A percentile compares a stretch with the other conserved stretches of the same genome.
Evolutionary conservation across 2,888 invertebrate genomes (phyloP).

Genomic region (Dromius quadrimaculatus): DNA sequence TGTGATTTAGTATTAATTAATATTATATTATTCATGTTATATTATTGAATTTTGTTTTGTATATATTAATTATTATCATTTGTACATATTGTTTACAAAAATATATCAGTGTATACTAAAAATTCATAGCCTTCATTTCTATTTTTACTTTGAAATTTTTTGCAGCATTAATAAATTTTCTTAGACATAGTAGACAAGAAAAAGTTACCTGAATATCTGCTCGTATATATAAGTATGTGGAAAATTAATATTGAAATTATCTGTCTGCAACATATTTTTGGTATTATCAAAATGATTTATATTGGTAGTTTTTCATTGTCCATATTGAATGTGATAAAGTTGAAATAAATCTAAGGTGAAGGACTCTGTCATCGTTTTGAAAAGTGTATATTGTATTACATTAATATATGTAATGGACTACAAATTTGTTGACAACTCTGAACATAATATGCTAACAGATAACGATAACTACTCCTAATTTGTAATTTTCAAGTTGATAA

Average conservation of each 20-base stretch:
- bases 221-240: conserved; percentile 2
- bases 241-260: conserved; percentile 39
- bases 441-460: too few relatives aligned
- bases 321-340: background rate
- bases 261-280: conserved; percentile 30
- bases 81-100: conserved; percentile 51
- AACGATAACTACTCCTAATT: too few relatives aligned
- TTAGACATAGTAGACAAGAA: conserved; percentile 15
- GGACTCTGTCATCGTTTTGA: too few relatives aligned
- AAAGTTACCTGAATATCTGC: conserved; percentile 23
- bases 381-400: too few relatives aligned
- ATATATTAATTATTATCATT: conserved; percentile 48
- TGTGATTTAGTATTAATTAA: conserved; percentile 38
- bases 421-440: too few relatives aligned
- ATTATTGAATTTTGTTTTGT: conserved; percentile 48
- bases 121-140: conserved; percentile 36
- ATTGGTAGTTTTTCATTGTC: conserved; percentile 6
- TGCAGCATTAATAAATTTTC: background rate
- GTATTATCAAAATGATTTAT: conserved; percentile 37
- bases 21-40: conserved; percentile 37
- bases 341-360: conserved; percentile 29
- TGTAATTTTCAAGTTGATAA: too few relatives aligned
- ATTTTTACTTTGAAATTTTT: conserved; percentile 27
- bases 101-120: conserved; percentile 41
- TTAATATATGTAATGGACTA: too few relatives aligned